Conservation (phyloP, 2,888 invertebrate genomes). For the Pherbina coryleti region DNA sequence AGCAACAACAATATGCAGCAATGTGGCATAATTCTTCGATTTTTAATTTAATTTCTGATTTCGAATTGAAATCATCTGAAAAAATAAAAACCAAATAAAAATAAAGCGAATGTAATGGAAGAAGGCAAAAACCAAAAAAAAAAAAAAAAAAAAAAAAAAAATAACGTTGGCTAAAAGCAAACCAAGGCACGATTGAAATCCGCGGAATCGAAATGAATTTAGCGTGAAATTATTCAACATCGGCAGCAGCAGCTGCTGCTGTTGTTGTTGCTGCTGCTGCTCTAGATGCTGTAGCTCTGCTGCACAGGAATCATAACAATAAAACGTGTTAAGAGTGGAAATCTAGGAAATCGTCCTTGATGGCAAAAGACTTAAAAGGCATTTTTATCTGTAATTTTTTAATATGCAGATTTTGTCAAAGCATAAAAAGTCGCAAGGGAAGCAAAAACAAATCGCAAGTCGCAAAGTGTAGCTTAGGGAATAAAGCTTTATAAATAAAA, state of each 20-base stretch:
- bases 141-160: background rate
- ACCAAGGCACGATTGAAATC: conserved; percentile 29
- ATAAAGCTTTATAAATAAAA: too few species aligned
- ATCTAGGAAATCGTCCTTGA: conserved; percentile 5
- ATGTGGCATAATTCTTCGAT: background rate
- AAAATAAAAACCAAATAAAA: background rate
- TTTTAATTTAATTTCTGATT: conserved; percentile 26
- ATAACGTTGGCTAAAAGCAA: background rate
- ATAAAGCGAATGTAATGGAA: conserved; percentile 3
- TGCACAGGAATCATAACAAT: conserved; percentile 1
- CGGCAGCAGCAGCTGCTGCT: background rate
- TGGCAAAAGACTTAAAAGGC: conserved; percentile 20
- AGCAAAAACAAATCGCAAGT: background rate
- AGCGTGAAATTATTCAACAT: conserved; percentile 40
- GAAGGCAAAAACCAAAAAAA: background rate
- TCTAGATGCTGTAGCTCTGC: background rate
- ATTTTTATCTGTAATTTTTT: conserved; percentile 18
- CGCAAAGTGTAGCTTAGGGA: background rate
- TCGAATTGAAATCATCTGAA: conserved; percentile 6
- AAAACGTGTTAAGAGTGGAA: background rate
- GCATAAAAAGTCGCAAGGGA: background rate
- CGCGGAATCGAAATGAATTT: conserved; percentile 32
- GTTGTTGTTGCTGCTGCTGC: background rate
- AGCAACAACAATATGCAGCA: background rate
- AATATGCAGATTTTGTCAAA: background rate